Evolutionary conservation across 2,113 vertebrate genomes (phyloP), one percentile per base, ranked within the genome.

Genomic region (Urocitellus parryii): DNA sequence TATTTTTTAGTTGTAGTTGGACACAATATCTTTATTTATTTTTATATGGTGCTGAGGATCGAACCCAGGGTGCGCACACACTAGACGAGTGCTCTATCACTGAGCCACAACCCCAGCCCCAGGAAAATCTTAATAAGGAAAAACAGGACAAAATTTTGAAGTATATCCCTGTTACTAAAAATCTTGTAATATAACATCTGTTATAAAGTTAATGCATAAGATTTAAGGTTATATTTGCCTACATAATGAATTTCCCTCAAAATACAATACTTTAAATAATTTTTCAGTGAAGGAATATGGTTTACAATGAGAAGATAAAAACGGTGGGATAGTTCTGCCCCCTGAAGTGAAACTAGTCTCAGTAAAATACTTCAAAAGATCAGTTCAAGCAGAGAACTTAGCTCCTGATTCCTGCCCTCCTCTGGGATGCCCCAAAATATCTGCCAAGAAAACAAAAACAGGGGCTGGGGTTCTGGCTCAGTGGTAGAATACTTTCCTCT

Each of bases 321-420:
- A 90, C 53, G 25, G 72, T 22, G 12, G 20, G 24, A 8, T 5
- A 94, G 27, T 81, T 76, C 39, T 84, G 51, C 74, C 25, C 37
- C 48, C 17, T 34, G n/a, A 53, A 96, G 32, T 94, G 53, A 90
- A 91, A 87, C 86, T 10, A 74, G 14, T 86, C 42, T 86, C 56
- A 63, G 63, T 51, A 81, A 96, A 90, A 29, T 32, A 82, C 32
- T 51, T 67, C 70, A 73, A 74, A 51, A 86, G 16, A 53, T 22
- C 32, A 81, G 53, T 63, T 82, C 61, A n/a, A 72, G n/a, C 22
- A 39, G 45, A 53, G 39, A 83, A 70, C 18, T 67, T 14, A 51
- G 48, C 18, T 25, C 25, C n/a, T 51, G n/a, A 83, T 39, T 90
- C 53, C 56, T 82, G 25, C 18, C 39, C 8, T 84, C 18, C 25